Conservation (phyloP, 2,888 invertebrate species). For the Abscondita cerata region DNA sequence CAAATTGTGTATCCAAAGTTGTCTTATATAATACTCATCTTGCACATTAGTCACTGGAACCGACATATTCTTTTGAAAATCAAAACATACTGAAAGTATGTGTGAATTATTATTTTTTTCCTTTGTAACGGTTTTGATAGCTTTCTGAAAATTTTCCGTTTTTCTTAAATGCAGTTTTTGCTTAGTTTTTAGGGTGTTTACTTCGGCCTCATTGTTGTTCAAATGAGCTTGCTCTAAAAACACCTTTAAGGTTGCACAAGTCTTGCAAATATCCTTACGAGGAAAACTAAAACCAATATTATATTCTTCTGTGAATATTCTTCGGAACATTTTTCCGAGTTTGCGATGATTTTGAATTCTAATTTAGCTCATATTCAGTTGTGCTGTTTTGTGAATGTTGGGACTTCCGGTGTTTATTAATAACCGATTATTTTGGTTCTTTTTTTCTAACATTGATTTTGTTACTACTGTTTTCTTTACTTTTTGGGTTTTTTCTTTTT, state of each 20-base stretch:
- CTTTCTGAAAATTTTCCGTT: not conserved
- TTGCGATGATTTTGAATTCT: no score
- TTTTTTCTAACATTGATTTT: no score
- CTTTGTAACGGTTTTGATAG: no score
- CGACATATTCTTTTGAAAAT: not conserved
- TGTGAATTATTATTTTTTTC: no score
- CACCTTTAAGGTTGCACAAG: not conserved
- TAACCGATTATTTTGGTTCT: no score
- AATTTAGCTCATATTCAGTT: no score
- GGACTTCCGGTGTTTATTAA: no score
- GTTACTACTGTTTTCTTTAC: no score
- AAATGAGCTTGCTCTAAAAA: not conserved
- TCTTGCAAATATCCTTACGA: no score
- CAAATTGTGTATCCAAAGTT: not conserved
- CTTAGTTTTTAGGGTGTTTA: not conserved
- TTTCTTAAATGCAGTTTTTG: not conserved
- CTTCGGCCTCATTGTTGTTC: not conserved
- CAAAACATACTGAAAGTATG: not conserved
- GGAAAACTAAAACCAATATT: not conserved
- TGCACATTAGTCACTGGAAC: not conserved
- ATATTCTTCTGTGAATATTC: not conserved
- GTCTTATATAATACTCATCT: not conserved
- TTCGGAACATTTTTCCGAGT: not conserved
- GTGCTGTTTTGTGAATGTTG: no score
- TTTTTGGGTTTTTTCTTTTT: no score